These are phyloP conservation scores for Enteromius radiatus DNA, from an alignment of 2,797 vertebrate genomes.

Conservation along the genomic window DNA sequence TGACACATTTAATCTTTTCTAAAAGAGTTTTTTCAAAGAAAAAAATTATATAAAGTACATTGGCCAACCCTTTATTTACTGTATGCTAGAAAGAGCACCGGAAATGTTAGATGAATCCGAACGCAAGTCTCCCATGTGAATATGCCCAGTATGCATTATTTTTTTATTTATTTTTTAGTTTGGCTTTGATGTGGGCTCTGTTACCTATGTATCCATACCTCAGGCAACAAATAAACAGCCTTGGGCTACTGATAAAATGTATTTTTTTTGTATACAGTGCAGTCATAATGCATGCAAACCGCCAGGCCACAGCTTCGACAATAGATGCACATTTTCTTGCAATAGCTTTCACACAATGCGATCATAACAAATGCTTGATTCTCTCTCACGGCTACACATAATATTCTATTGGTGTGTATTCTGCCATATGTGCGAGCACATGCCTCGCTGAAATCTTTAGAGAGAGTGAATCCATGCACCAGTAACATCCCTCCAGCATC, in stretches of 20 bases:
- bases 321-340: background rate
- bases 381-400: conserved; percentile 9
- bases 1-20: background rate
- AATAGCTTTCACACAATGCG: conserved; percentile 12
- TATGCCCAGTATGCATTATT: background rate
- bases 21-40: background rate
- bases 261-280: background rate
- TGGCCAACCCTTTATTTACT: background rate
- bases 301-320: background rate
- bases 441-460: conserved; percentile 24
- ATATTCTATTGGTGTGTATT: conserved; percentile 31
- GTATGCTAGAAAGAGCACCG: background rate
- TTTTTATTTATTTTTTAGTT: background rate
- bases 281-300: background rate
- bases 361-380: conserved; percentile 19
- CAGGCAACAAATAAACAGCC: conserved; percentile 22
- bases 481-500: conserved; percentile 15
- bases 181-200: background rate
- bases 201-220: background rate
- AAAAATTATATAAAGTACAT: background rate
- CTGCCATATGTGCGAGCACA: conserved; percentile 28
- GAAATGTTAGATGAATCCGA: background rate
- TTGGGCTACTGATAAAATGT: background rate
- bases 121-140: background rate
- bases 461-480: conserved; percentile 32